Base-by-base conservation (phyloP, 2,113 vertebrate genomes). In the Sclerurus mexicanus region DNA sequence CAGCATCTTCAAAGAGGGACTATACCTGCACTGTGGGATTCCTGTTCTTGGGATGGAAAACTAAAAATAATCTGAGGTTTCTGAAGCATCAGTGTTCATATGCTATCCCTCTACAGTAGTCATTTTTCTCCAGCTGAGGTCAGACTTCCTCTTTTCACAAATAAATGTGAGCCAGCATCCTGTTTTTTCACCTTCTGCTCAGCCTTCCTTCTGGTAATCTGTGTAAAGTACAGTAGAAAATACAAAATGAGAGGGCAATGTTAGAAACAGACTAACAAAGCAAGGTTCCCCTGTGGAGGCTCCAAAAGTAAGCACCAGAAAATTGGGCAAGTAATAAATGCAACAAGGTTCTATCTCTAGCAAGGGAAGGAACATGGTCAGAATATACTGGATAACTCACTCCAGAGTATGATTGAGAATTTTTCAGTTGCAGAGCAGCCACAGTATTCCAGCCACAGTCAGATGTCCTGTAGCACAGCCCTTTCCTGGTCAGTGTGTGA, bases 401-500 rank as follows among this genome's bases (percentile, higher is more conserved):
- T 33, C 30, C 33, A 55, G 7, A 46, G 30, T 31, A 20, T 25
- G 16, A 23, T 56, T 66, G 14, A 71, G 35, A 53, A 68, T 42
- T 75, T 72, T 85, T 39, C 25, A 59, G 58, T 23, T 19, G 6
- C 28, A 24, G 8, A 85, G 74, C 10, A 4, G 39, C 30, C 25
- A 0, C 1, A 2, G 4, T 33, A 42, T 23, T 86, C 27, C 27
- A n/a, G n/a, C n/a, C n/a, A 20, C 27, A 31, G 25, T 10, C 64
- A 91, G 37, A 53, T 22, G 17, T n/a, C 42, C 62, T 4, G 0
- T 4, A 17, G 83, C 60, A 66, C 39, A 68, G 18, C 28, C 25
- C 28, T 75, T 2, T 1, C 15, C 13, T 13, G 12, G 11, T 6
- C 42, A 21, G 8, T 3, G 20, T 14, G 15, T 14, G 7, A 0